Evolutionary conservation across 2,113 vertebrate species (phyloP).

Genomic region (Tautogolabrus adspersus): DNA sequence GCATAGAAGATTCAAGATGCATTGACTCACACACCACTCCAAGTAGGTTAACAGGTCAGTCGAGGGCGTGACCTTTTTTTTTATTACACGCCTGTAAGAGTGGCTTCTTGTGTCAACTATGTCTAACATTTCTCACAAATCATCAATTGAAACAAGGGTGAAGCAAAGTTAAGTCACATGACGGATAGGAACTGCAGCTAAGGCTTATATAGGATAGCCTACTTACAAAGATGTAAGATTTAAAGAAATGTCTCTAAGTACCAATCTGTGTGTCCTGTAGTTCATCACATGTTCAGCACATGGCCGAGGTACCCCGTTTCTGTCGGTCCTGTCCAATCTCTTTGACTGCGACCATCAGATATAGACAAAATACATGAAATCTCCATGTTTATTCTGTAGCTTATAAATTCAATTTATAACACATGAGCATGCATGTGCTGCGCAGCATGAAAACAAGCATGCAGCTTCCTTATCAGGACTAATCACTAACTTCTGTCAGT

Average conservation of each 20-base stretch:
- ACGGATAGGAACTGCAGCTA: not conserved
- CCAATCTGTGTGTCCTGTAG: too few species aligned
- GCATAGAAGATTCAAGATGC: not conserved
- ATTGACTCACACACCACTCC: not conserved
- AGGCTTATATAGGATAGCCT: too few species aligned
- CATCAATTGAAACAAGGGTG: not conserved
- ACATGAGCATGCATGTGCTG: conserved; percentile 1
- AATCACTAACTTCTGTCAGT: not conserved
- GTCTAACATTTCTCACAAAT: not conserved
- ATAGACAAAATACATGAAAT: not conserved
- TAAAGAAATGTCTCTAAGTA: too few species aligned
- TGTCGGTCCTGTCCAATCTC: too few species aligned
- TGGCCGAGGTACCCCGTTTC: not conserved
- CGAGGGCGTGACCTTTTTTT: not conserved
- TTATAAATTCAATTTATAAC: not conserved
- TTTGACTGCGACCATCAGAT: not conserved
- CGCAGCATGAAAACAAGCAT: not conserved
- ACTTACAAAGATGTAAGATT: too few species aligned
- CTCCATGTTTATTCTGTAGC: too few species aligned
- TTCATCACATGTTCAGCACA: not conserved
- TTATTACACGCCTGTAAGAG: not conserved
- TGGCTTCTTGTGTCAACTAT: not conserved
- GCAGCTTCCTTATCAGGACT: conserved; percentile 5
- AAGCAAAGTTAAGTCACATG: not conserved
- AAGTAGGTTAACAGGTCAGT: conserved; percentile 12